A percentile compares a stretch with the other conserved stretches of the same genome.
These are phyloP conservation scores for Psittacara wagleri DNA, from an alignment of 2,113 vertebrate genomes.

Conservation along the genomic window DNA sequence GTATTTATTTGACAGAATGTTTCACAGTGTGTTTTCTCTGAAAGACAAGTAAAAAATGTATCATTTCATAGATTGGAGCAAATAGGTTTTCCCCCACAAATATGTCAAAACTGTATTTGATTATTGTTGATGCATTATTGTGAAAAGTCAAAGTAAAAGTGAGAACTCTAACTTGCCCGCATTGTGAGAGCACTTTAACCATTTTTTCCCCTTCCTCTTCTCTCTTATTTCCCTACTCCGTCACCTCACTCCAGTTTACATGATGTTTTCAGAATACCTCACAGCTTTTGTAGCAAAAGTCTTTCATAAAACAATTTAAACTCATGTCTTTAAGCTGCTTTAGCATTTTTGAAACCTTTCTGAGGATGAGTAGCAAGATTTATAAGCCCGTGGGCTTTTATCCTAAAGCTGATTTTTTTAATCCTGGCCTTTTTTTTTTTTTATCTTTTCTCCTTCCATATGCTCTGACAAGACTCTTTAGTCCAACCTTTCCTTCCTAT, in stretches of 20 bases:
- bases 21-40: neutral
- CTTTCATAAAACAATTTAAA: neutral
- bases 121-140: neutral
- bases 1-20: conserved; percentile 49
- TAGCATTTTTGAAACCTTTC: neutral
- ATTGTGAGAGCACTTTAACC: neutral
- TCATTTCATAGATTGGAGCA: neutral
- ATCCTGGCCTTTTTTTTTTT: neutral
- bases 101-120: neutral
- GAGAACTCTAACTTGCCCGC: neutral
- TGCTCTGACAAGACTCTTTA: neutral
- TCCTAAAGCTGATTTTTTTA: neutral
- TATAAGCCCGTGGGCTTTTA: neutral
- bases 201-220: neutral
- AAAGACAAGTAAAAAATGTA: neutral
- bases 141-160: neutral
- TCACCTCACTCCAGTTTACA: neutral
- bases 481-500: neutral
- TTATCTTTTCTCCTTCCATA: neutral
- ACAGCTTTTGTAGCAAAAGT: neutral
- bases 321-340: neutral
- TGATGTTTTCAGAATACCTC: neutral
- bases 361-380: neutral
- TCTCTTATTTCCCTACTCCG: neutral
- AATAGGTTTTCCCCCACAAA: neutral